These are phyloP conservation scores for Pseudomugil tenellus DNA, from an alignment of 2,797 vertebrate species.

Conservation along the genomic window DNA sequence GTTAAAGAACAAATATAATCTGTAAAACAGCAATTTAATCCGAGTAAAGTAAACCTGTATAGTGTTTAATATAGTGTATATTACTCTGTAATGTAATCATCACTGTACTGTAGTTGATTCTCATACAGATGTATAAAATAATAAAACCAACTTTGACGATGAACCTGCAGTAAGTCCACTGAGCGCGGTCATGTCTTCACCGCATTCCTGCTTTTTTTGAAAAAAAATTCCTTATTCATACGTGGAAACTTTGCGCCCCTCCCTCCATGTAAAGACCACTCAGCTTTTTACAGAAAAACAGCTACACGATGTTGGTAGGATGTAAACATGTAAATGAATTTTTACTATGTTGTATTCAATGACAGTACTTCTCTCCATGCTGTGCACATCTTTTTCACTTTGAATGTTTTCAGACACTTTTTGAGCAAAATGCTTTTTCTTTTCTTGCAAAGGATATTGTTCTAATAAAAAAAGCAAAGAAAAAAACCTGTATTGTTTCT, in stretches of 20 bases:
- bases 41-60: conserved; percentile 13
- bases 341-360: conserved; percentile 68
- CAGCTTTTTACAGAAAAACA: conserved; percentile 5
- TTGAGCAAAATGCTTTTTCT: conserved; percentile 85
- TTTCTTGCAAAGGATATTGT: conserved; percentile 83
- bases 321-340: conserved; percentile 49
- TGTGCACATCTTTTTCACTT: conserved; percentile 90
- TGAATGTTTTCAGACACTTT: conserved; percentile 89
- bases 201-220: conserved; percentile 31
- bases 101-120: conserved; percentile 41
- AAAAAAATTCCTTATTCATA: background rate
- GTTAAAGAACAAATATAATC: background rate
- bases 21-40: conserved; percentile 3
- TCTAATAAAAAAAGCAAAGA: conserved; percentile 89
- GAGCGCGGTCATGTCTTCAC: conserved; percentile 20
- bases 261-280: conserved; percentile 15
- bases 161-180: conserved; percentile 26
- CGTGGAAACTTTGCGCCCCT: conserved; percentile 26
- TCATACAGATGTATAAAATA: conserved; percentile 43
- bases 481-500: conserved; percentile 13
- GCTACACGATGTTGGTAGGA: conserved; percentile 31
- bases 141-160: conserved; percentile 40
- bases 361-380: conserved; percentile 85
- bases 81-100: conserved; percentile 34
- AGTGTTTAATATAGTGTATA: background rate